phyloP scores from a whole-genome alignment of 1,140 invertebrate species.

The Cecropterus lyciades region DNA sequence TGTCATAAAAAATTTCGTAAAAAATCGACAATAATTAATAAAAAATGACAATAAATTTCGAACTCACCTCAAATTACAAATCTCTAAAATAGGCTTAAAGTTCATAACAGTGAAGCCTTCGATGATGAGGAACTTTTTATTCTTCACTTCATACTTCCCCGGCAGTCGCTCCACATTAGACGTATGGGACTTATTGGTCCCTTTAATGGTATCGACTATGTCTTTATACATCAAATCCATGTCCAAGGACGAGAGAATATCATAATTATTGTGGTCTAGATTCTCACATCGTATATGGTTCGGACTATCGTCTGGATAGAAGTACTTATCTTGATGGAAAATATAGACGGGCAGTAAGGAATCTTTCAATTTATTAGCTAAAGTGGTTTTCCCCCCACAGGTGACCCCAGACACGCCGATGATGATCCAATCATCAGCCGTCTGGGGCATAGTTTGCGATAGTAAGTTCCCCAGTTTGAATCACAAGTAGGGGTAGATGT shows the following conservation, averaged over 20 bases:
- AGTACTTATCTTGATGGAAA: conserved; percentile 92
- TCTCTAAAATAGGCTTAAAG: conserved; percentile 85
- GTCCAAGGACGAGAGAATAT: conserved; percentile 89
- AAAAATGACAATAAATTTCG: too few species aligned
- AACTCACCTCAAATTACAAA: conserved; percentile 86
- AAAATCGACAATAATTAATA: too few species aligned
- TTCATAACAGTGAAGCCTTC: conserved; percentile 92
- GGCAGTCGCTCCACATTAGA: conserved; percentile 27
- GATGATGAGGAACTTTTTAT: conserved; percentile 87
- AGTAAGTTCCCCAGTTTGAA: conserved; percentile 24
- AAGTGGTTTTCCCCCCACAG: conserved; percentile 92
- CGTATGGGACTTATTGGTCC: conserved; percentile 47
- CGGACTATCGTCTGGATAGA: conserved; percentile 87
- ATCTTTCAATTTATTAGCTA: conserved; percentile 85
- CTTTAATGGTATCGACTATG: conserved; percentile 75
- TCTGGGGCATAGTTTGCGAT: conserved; percentile 27
- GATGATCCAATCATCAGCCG: conserved; percentile 86
- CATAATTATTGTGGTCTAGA: conserved; percentile 92
- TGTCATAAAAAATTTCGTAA: too few species aligned
- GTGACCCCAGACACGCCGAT: conserved; percentile 92
- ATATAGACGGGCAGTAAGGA: conserved; percentile 84
- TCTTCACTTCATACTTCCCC: conserved; percentile 45
- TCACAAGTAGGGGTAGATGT: conserved; percentile 77
- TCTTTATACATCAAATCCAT: conserved; percentile 89
- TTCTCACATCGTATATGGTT: conserved; percentile 87